Evolutionary conservation across 1,140 invertebrate species (phyloP).

Genomic region (Panulirus ornatus): DNA sequence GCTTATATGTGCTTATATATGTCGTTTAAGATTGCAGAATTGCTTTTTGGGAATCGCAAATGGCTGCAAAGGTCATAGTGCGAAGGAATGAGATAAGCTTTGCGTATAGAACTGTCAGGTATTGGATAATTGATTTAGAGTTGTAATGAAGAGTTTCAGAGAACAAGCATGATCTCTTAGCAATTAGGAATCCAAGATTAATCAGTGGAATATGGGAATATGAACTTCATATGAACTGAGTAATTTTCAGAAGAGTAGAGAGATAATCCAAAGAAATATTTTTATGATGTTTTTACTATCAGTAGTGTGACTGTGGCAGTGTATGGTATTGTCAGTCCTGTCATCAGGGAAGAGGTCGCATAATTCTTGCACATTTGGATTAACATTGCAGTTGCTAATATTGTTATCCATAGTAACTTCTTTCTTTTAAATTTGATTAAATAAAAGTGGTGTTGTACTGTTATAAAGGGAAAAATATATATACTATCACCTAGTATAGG

Average conservation of each 20-base stretch:
- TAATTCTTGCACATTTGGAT: background rate
- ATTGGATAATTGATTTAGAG: too few relatives aligned
- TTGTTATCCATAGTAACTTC: background rate
- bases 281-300: background rate
- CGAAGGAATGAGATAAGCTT: too few relatives aligned
- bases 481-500: too few relatives aligned
- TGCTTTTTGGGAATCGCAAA: too few relatives aligned
- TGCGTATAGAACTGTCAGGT: too few relatives aligned
- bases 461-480: background rate
- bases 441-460: background rate
- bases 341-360: background rate
- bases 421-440: background rate
- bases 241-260: background rate
- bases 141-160: too few relatives aligned
- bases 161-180: background rate
- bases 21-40: too few relatives aligned
- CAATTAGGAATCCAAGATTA: background rate
- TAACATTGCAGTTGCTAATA: background rate
- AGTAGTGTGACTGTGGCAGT: background rate
- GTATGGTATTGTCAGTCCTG: background rate
- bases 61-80: too few relatives aligned
- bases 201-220: background rate
- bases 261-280: background rate
- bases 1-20: background rate
- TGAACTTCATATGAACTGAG: background rate